These are phyloP conservation scores for Litoditis marina DNA, from an alignment of 2,888 invertebrate genomes.

Conservation along the genomic window DNA sequence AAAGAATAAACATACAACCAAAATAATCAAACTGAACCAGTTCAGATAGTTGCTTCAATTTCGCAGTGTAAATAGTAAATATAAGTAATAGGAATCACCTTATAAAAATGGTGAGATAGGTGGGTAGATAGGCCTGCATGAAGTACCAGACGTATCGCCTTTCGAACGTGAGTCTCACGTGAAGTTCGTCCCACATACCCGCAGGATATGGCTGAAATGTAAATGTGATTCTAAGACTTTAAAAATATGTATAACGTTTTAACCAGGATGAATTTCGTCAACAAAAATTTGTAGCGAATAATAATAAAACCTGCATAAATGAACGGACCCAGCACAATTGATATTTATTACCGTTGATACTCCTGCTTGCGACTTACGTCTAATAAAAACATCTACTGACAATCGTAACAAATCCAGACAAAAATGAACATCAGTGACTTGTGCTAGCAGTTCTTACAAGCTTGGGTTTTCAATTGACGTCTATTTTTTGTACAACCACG, in stretches of 20 bases:
- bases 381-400: no score
- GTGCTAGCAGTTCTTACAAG: no score
- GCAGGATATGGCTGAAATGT: constrained; percentile 51
- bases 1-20: not conserved
- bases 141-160: constrained; percentile 59
- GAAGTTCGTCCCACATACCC: constrained; percentile 61
- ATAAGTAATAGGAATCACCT: constrained; percentile 41
- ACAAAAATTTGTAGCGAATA: not conserved
- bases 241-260: not conserved
- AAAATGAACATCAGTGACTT: no score
- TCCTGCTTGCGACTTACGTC: no score
- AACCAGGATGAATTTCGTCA: not conserved
- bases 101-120: constrained; percentile 60
- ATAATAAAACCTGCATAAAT: not conserved
- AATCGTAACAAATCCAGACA: no score
- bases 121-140: constrained; percentile 61
- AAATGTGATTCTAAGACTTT: not conserved
- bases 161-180: constrained; percentile 55
- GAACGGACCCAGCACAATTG: no score
- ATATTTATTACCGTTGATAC: no score
- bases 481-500: no score
- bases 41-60: not conserved
- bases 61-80: not conserved
- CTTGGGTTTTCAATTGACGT: no score
- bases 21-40: not conserved